Evolutionary conservation across 2,113 vertebrate genomes (phyloP).

Genomic region (Thinocorus orbignyianus): DNA sequence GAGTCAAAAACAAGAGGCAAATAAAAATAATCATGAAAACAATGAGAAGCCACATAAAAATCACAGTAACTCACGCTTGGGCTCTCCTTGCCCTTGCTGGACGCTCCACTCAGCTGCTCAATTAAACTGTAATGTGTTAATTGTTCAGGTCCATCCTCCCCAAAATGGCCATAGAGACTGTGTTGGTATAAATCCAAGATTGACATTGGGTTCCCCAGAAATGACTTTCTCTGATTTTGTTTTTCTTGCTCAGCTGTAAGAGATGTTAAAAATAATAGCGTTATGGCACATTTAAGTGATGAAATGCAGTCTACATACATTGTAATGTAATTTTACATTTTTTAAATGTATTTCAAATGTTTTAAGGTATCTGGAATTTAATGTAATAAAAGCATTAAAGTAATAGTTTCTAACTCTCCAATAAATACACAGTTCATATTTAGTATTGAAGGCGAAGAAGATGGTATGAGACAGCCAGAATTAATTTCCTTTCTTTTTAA

Average conservation of each 20-base stretch:
- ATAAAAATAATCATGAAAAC: neutral
- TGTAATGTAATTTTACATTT: neutral
- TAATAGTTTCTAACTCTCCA: neutral
- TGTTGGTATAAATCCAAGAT: constrained; percentile 74
- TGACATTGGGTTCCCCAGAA: constrained; percentile 55
- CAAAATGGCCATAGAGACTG: constrained; percentile 59
- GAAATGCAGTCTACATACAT: neutral
- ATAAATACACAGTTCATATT: neutral
- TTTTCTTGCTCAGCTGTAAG: constrained; percentile 62
- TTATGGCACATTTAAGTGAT: neutral
- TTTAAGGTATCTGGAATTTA: neutral
- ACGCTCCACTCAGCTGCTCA: constrained; percentile 65
- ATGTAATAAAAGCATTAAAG: neutral
- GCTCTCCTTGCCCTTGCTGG: constrained; percentile 54
- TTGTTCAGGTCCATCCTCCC: constrained; percentile 57
- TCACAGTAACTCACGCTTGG: constrained; percentile 55
- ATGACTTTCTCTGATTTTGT: constrained; percentile 44
- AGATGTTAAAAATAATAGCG: neutral
- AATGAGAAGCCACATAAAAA: constrained; percentile 1
- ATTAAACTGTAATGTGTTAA: constrained; percentile 66
- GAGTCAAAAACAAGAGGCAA: neutral
- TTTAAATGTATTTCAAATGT: neutral
- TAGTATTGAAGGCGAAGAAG: neutral
- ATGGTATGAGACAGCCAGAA: neutral
- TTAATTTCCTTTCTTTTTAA: constrained; percentile 1